Percentiles rank a stretch among this genome's conserved stretches.
These are phyloP conservation scores for western clawed frog (Xenopus tropicalis) DNA, from an alignment of 2,113 vertebrate species.

Conservation along the genomic window DNA sequence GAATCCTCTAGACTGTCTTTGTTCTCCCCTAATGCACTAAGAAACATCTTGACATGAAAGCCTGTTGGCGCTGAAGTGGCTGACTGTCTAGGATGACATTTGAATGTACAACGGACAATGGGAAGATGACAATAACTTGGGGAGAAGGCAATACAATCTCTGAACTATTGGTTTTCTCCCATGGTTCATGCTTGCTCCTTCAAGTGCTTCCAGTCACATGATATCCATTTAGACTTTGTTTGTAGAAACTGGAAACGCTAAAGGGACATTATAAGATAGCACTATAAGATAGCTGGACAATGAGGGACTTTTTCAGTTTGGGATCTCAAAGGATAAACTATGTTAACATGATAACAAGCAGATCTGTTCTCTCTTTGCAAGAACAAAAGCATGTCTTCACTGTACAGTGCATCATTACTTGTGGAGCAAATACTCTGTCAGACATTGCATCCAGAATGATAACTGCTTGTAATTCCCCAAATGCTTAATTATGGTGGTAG, in stretches of 20 bases:
- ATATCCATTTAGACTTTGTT: conserved; percentile 58
- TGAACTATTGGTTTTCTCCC: conserved; percentile 43
- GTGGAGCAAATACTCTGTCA: conserved; percentile 47
- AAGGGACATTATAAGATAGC: too few relatives aligned
- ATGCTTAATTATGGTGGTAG: background rate
- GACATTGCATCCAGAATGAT: conserved; percentile 14
- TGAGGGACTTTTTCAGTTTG: too few relatives aligned
- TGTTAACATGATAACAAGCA: too few relatives aligned
- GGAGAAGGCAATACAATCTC: conserved; percentile 42
- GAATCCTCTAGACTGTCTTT: conserved; percentile 64
- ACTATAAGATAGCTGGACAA: too few relatives aligned
- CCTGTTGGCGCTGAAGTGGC: conserved; percentile 52
- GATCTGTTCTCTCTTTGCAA: too few relatives aligned
- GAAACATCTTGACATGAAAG: too few relatives aligned
- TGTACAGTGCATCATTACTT: too few relatives aligned
- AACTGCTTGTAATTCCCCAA: background rate
- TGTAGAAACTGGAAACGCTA: conserved; percentile 25
- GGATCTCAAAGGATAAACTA: too few relatives aligned
- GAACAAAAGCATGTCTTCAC: too few relatives aligned
- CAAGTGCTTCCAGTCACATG: conserved; percentile 54
- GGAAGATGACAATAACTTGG: conserved; percentile 58
- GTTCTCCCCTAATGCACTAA: conserved; percentile 58
- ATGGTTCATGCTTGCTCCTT: conserved; percentile 52
- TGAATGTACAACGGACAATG: conserved; percentile 64
- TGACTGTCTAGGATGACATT: conserved; percentile 63